Evolutionary conservation across 2,888 invertebrate genomes (phyloP).

Genomic region (Agrotis clavis): DNA sequence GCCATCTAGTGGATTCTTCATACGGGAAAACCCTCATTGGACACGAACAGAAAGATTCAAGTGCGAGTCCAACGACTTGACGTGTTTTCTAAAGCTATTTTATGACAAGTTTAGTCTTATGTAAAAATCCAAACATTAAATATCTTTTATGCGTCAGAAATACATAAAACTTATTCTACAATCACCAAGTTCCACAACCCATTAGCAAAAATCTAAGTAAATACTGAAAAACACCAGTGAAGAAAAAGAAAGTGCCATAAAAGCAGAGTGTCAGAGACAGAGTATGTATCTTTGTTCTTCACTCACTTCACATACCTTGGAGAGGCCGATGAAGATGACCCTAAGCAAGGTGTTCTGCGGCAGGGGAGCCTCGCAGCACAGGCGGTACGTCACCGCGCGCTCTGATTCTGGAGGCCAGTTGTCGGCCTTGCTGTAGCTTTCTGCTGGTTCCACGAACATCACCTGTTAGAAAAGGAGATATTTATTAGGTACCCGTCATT

Average conservation of each 20-base stretch:
- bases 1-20: too few species aligned
- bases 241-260: conserved; percentile 29
- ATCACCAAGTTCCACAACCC: not conserved
- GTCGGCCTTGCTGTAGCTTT: conserved; percentile 95
- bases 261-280: conserved; percentile 40
- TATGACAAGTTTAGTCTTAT: too few species aligned
- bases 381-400: conserved; percentile 94
- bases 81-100: too few species aligned
- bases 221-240: conserved; percentile 3
- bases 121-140: too few species aligned
- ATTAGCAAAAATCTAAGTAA: not conserved
- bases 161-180: not conserved
- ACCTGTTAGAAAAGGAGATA: conserved; percentile 78
- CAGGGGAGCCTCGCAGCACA: conserved; percentile 97
- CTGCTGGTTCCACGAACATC: conserved; percentile 94
- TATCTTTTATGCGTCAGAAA: too few species aligned
- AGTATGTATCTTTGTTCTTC: conserved; percentile 17
- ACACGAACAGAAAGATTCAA: too few species aligned
- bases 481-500: too few species aligned
- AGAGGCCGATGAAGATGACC: conserved; percentile 95
- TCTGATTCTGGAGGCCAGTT: conserved; percentile 98
- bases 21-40: too few species aligned
- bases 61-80: too few species aligned
- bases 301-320: conserved; percentile 86
- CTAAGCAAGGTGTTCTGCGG: conserved; percentile 96